Evolutionary conservation across 2,888 invertebrate genomes (phyloP), one percentile per base, ranked within the genome.

Genomic region (Vesta saturnalis): DNA sequence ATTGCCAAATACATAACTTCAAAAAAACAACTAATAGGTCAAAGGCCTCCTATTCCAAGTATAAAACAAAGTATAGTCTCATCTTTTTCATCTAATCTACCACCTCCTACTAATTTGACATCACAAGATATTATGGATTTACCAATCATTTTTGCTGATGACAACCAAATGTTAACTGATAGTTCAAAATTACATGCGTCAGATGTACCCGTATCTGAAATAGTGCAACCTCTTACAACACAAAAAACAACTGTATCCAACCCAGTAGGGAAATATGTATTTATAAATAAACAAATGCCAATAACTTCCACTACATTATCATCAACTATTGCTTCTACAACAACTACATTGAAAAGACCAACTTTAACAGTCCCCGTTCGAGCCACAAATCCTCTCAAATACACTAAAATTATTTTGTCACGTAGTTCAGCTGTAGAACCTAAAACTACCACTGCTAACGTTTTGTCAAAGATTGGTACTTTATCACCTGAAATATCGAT

Each of bases 81-180:
- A 57, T 67, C 76, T 12, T 68, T 74, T 8, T 72, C 77, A 47
- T 46, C 76, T 1, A 73, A 64, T 49, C 65, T 83, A 61, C 80
- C 82, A 1, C 82, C 83, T 35, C 83, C 83, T 0, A 78, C 86
- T 56, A 87, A 87, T 78, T 74, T 88, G 21, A 85, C 87, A 0
- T 81, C 82, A 0, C 82, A 85, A 67, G 89, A 89, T 76, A 90
- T 90, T 54, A 85, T 89, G 76, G 89, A 90, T 77, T 86, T 90
- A 78, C 90, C 90, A 0, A 90, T 90, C 73, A 87, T 90, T 66
- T 90, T 90, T 78, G 90, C 90, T 0, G 90, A 90, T 73, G 89
- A 88, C 71, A 81, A 83, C 64, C 80, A 83, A 72, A 71, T 77
- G 68, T 73, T 83, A 10, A 69, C 82, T 12, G 82, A 81, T 49